Evolutionary conservation across 2,797 vertebrate genomes (phyloP), one percentile per base, ranked within the genome.

Genomic region (Sparidentex hasta): DNA sequence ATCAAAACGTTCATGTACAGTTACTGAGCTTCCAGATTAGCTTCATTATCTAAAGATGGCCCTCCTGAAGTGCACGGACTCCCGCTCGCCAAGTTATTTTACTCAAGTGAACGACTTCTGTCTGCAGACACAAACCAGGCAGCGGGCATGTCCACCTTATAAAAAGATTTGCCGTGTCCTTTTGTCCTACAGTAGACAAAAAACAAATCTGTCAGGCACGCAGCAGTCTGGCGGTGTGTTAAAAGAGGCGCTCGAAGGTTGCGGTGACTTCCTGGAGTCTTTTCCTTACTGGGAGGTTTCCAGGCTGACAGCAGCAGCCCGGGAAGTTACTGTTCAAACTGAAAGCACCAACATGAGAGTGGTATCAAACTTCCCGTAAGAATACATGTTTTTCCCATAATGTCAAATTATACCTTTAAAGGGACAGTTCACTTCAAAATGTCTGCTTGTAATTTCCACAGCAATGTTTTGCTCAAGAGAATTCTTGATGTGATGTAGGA

Each of bases 101-200:
- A 57, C 59, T 76, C 43, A 64, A 57, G 77, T 33, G 65, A 74
- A 75, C 65, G 25, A 64, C 62, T 67, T 88, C 51, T 56, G 79
- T 82, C 70, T 75, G 70, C 48, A 81, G 84, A 90, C 82, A 86
- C 61, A 86, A 87, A 86, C 77, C 87, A 92, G 84, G 75, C 78
- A 44, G 67, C 61, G 56, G 54, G 67, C 71, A 27, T 67, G 67
- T 82, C 72, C 70, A 25, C 64, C 29, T 54, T 76, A 70, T 71
- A 47, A 77, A 82, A 87, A 74, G 56, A 65, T 69, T 59, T 38
- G 44, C 38, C 44, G 47, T 41, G 55, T 80, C 43, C 44, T 67
- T 80, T 71, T 59, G 67, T 69, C 70, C 64, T 71, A 27, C 21
- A 50, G 50, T 21, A 14, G 74, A 70, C 21, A 50, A 73, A 44